Percentiles rank a stretch among this genome's conserved stretches.
Conservation (phyloP, 1,140 invertebrate species). For the Drosophila sp. region DNA sequence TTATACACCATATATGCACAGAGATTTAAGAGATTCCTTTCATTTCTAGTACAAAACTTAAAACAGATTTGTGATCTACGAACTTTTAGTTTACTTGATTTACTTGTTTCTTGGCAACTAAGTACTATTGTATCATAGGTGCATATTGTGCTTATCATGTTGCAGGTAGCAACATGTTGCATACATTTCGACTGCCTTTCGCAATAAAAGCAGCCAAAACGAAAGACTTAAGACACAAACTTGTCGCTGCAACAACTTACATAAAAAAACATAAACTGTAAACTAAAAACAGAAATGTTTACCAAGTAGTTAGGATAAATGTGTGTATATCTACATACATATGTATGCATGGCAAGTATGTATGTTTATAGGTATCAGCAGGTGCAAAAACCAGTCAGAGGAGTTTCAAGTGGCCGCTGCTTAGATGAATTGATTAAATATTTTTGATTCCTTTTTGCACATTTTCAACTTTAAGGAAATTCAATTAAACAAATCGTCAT, state of each 20-base stretch:
- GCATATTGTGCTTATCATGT: slow-evolving; percentile 61
- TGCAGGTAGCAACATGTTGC: slow-evolving; percentile 45
- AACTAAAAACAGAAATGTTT: slow-evolving; percentile 25
- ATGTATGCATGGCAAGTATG: background rate
- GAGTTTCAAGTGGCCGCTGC: slow-evolving; percentile 9
- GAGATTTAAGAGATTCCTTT: too few relatives aligned
- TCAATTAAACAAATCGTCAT: background rate
- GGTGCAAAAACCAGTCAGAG: slow-evolving; percentile 10
- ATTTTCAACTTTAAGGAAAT: slow-evolving; percentile 1
- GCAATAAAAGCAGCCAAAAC: slow-evolving; percentile 32
- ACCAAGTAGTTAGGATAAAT: slow-evolving; percentile 12
- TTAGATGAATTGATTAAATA: slow-evolving; percentile 34
- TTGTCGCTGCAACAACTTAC: slow-evolving; percentile 65
- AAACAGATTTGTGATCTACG: too few relatives aligned
- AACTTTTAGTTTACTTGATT: background rate
- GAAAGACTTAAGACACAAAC: slow-evolving; percentile 67
- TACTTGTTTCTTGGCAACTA: background rate
- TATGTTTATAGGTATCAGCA: slow-evolving; percentile 9
- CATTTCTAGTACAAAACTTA: too few relatives aligned
- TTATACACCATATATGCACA: too few relatives aligned
- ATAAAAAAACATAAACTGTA: slow-evolving; percentile 58
- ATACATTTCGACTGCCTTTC: slow-evolving; percentile 18
- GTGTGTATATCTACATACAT: slow-evolving; percentile 18
- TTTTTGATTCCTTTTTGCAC: slow-evolving; percentile 27
- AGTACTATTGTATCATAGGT: background rate